Percentiles rank a stretch among this genome's conserved stretches.
Conservation (phyloP, 2,113 vertebrate genomes). For the Anser brachyrhynchus region DNA sequence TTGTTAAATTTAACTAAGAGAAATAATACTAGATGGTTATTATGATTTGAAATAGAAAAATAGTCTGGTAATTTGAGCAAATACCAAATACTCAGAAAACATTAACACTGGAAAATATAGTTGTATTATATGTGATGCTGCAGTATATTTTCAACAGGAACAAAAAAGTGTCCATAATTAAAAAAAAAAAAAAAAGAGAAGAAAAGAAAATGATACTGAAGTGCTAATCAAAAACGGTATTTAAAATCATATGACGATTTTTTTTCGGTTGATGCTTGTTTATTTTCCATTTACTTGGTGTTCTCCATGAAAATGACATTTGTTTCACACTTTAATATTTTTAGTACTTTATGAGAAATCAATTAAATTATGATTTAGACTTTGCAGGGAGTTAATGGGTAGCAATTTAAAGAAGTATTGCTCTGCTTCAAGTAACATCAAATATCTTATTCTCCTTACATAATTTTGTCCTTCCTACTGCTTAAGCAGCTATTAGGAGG, state of each 20-base stretch:
- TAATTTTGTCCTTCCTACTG: background rate
- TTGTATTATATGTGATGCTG: background rate
- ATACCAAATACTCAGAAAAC: background rate
- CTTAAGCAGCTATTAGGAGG: constrained; percentile 15
- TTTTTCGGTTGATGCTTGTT: background rate
- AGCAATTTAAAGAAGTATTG: constrained; percentile 18
- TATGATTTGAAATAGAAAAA: background rate
- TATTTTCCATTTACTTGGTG: background rate
- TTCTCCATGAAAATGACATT: background rate
- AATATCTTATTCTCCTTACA: background rate
- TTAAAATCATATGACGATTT: background rate
- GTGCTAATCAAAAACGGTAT: background rate
- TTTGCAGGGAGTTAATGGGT: constrained; percentile 50
- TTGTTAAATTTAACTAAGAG: background rate
- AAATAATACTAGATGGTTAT: background rate
- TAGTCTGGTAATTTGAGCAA: background rate
- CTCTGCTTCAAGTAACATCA: constrained; percentile 18
- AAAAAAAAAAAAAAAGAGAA: too few species aligned
- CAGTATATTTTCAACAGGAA: background rate
- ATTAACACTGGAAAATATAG: background rate
- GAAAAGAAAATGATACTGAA: background rate
- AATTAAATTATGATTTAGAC: constrained; percentile 40
- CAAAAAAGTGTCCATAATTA: too few species aligned
- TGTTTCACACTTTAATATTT: background rate
- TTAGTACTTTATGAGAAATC: constrained; percentile 11